Evolutionary conservation across 1,140 invertebrate species (phyloP).

Genomic region (Mizuhopecten yessoensis): DNA sequence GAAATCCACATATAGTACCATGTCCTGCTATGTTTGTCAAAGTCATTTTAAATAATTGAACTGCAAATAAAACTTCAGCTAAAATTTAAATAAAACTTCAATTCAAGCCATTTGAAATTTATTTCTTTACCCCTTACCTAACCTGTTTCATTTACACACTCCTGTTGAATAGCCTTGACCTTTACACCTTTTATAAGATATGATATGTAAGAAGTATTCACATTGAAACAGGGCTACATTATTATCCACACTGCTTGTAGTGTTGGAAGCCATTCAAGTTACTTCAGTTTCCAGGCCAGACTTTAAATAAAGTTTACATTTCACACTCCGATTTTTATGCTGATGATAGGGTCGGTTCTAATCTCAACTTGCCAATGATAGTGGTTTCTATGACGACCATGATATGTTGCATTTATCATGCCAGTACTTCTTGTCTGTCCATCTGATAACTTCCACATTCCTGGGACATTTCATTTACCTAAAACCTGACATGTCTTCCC

Average conservation of each 20-base stretch:
- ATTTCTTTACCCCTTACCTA: not conserved
- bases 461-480: constrained; percentile 11
- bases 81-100: no score
- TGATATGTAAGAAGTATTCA: not conserved
- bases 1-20: not conserved
- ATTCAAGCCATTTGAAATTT: not conserved
- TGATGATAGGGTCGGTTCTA: not conserved
- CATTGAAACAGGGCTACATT: no score
- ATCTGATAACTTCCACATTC: constrained; percentile 38
- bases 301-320: not conserved
- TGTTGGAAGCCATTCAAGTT: not conserved
- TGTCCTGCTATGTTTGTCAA: not conserved
- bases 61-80: not conserved
- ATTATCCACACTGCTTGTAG: no score
- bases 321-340: not conserved
- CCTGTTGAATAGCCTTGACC: not conserved
- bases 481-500: constrained; percentile 20
- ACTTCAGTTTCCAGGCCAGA: not conserved
- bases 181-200: not conserved
- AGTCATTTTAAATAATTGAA: not conserved
- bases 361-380: constrained; percentile 25
- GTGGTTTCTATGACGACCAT: not conserved
- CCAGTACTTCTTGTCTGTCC: constrained; percentile 23
- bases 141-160: not conserved
- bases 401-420: constrained; percentile 33